phyloP scores from a whole-genome alignment of 2,797 vertebrate species.

The Aythya fuligula region DNA sequence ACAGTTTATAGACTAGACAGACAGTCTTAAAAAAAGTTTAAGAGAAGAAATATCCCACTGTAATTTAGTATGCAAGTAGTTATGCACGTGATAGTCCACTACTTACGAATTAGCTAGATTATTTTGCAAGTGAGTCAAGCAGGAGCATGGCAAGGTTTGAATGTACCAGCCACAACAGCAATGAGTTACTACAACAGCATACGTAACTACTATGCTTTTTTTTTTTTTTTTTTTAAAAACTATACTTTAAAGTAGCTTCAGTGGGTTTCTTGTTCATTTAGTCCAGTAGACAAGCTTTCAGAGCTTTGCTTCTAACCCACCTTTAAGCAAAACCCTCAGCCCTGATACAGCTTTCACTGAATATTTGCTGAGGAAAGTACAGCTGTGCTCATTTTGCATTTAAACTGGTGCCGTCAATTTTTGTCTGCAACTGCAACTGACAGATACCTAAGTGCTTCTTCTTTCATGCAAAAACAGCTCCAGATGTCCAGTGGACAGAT shows the following conservation, averaged over 20 bases:
- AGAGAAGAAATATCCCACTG: neutral
- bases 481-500: neutral
- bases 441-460: fast-evolving
- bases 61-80: neutral
- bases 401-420: neutral
- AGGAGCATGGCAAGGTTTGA: neutral
- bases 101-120: neutral
- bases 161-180: neutral
- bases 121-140: neutral
- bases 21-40: neutral
- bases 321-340: neutral
- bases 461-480: neutral
- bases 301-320: neutral
- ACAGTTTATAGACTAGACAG: neutral
- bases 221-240: neutral
- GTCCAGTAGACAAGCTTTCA: neutral
- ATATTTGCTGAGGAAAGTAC: neutral
- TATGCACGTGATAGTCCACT: neutral
- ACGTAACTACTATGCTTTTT: neutral
- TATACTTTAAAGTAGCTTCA: neutral
- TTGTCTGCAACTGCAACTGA: neutral
- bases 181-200: neutral
- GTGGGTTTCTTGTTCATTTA: neutral
- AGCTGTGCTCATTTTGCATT: neutral
- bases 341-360: neutral